Conservation (phyloP, 2,888 invertebrate genomes). For the Harpalus rufipes region DNA sequence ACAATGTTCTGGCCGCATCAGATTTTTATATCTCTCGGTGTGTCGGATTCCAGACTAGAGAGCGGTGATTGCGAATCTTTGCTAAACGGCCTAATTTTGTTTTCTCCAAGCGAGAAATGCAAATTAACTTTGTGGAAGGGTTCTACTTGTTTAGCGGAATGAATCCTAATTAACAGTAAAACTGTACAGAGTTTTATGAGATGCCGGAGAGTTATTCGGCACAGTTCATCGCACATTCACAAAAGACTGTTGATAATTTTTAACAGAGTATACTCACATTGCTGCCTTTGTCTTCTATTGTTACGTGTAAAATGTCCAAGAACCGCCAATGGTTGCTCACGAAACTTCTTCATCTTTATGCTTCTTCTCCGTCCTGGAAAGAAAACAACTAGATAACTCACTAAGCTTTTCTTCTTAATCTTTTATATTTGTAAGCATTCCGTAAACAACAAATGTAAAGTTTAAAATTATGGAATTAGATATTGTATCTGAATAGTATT, state of each 20-base stretch:
- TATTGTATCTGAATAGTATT: background rate
- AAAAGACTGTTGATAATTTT: constrained; percentile 61
- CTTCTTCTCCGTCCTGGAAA: background rate
- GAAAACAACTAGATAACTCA: background rate
- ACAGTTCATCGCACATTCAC: constrained; percentile 54
- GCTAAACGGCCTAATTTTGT: constrained; percentile 67
- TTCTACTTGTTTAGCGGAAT: constrained; percentile 66
- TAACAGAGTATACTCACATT: constrained; percentile 51
- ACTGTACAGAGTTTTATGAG: constrained; percentile 66
- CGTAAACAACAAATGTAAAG: background rate
- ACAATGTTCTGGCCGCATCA: constrained; percentile 14
- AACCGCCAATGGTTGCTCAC: constrained; percentile 10
- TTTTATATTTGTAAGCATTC: background rate
- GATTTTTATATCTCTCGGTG: constrained; percentile 51
- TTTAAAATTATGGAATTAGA: background rate
- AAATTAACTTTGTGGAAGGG: constrained; percentile 66
- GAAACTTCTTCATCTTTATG: constrained; percentile 1
- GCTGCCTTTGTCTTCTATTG: constrained; percentile 42
- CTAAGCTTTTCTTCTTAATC: background rate
- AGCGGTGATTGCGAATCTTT: constrained; percentile 65
- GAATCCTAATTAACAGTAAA: constrained; percentile 67
- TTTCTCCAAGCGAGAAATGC: constrained; percentile 66
- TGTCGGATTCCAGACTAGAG: constrained; percentile 33
- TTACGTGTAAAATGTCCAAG: constrained; percentile 21
- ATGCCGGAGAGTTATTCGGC: constrained; percentile 63